phyloP scores from a whole-genome alignment of 2,888 invertebrate species.

The Cephus rjabovi region DNA sequence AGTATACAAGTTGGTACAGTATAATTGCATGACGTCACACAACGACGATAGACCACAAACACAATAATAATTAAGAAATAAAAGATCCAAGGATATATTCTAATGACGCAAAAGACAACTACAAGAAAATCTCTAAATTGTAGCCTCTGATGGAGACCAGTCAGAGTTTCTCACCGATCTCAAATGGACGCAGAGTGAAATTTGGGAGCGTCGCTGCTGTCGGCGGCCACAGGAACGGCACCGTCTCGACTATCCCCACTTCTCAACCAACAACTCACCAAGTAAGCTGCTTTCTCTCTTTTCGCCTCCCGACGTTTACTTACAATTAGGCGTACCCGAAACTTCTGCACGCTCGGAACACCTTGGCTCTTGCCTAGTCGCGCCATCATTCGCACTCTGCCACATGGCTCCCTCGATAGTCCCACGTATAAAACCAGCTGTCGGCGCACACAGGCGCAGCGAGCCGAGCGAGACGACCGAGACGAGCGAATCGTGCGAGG shows the following conservation, averaged over 20 bases:
- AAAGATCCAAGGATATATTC: not conserved
- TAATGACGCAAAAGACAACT: not conserved
- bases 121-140: not conserved
- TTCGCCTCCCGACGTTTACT: not conserved
- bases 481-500: constrained; percentile 27
- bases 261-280: constrained; percentile 44
- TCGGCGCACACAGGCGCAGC: not conserved
- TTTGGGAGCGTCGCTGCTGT: constrained; percentile 24
- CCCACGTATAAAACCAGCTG: not conserved
- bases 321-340: not conserved
- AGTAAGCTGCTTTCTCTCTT: constrained; percentile 41
- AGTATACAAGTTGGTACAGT: not conserved
- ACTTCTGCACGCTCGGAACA: not conserved
- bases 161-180: constrained; percentile 23
- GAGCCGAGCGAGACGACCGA: not conserved
- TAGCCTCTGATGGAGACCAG: constrained; percentile 24
- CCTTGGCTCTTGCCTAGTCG: not conserved
- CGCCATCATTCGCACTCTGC: not conserved
- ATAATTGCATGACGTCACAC: not conserved
- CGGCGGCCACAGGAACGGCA: constrained; percentile 28
- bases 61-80: not conserved
- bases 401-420: not conserved
- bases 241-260: constrained; percentile 33
- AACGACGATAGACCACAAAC: not conserved
- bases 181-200: constrained; percentile 29